Percentiles rank a stretch among this genome's conserved stretches.
Evolutionary conservation across 2,888 invertebrate genomes (phyloP).

Genomic region (Ptilodon capucinus): DNA sequence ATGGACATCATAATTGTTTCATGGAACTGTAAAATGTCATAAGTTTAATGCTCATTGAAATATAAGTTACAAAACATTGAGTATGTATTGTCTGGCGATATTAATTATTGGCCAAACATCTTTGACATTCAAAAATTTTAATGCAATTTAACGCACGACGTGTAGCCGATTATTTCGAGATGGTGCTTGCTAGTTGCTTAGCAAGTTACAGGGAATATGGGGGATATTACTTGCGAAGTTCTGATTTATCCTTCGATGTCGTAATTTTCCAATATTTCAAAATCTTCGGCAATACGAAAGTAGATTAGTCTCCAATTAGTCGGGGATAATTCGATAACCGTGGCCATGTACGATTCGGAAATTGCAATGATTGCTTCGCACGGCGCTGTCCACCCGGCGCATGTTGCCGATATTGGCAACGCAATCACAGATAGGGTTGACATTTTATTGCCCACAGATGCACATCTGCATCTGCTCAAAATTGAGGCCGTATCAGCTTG

Average conservation of each 20-base stretch:
- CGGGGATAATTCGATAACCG: constrained; percentile 35
- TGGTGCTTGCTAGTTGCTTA: constrained; percentile 45
- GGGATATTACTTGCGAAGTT: too few relatives aligned
- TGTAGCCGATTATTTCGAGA: constrained; percentile 45
- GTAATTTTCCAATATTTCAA: too few relatives aligned
- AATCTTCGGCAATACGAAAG: not conserved
- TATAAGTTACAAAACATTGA: constrained; percentile 5
- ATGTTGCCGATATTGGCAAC: constrained; percentile 44
- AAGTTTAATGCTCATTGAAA: constrained; percentile 9
- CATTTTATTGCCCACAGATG: constrained; percentile 11
- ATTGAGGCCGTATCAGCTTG: not conserved
- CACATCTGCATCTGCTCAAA: constrained; percentile 3
- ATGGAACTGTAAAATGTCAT: constrained; percentile 22
- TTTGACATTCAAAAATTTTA: constrained; percentile 16
- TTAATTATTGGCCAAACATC: not conserved
- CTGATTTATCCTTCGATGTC: too few relatives aligned
- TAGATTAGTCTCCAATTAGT: constrained; percentile 24
- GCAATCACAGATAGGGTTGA: constrained; percentile 54
- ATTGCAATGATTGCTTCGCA: constrained; percentile 70
- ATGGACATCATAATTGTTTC: constrained; percentile 2
- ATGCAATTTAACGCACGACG: constrained; percentile 20
- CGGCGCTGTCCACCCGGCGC: constrained; percentile 31
- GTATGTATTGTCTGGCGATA: too few relatives aligned
- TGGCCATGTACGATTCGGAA: constrained; percentile 61
- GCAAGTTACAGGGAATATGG: too few relatives aligned